phyloP scores from a whole-genome alignment of 2,888 invertebrate species.

The Agrochola litura region DNA sequence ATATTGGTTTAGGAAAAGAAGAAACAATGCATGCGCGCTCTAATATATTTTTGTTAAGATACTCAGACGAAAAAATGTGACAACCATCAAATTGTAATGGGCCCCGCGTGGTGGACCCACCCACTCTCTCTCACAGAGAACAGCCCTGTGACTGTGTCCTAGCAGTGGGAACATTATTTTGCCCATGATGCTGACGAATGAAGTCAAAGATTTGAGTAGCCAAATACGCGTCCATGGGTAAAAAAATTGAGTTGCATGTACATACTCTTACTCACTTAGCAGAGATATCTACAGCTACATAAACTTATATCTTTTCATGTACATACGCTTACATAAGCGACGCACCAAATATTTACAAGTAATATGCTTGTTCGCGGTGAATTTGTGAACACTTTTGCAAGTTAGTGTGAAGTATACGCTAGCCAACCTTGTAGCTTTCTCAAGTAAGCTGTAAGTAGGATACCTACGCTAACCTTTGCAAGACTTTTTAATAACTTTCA shows the following conservation, averaged over 20 bases:
- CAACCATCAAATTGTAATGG: neutral
- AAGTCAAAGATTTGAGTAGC: neutral
- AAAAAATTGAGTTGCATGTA: neutral
- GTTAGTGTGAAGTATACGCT: constrained; percentile 15
- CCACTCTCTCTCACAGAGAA: too few species aligned
- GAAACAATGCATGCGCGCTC: neutral
- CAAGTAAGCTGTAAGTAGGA: neutral
- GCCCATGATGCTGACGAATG: neutral
- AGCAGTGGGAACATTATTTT: neutral
- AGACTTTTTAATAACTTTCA: neutral
- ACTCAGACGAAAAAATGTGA: neutral
- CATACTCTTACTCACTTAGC: neutral
- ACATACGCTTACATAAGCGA: too few species aligned
- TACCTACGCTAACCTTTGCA: neutral
- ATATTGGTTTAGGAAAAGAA: neutral
- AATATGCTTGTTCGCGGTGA: neutral
- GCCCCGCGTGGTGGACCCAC: neutral
- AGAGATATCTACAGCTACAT: neutral
- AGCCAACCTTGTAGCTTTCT: neutral
- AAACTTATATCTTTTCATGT: neutral
- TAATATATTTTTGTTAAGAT: neutral
- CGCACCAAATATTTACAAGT: neutral
- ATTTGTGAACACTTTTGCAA: constrained; percentile 20
- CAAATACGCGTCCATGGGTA: neutral
- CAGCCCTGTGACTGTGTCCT: neutral